phyloP scores from a whole-genome alignment of 2,888 invertebrate species.

The Melieria omissa region DNA sequence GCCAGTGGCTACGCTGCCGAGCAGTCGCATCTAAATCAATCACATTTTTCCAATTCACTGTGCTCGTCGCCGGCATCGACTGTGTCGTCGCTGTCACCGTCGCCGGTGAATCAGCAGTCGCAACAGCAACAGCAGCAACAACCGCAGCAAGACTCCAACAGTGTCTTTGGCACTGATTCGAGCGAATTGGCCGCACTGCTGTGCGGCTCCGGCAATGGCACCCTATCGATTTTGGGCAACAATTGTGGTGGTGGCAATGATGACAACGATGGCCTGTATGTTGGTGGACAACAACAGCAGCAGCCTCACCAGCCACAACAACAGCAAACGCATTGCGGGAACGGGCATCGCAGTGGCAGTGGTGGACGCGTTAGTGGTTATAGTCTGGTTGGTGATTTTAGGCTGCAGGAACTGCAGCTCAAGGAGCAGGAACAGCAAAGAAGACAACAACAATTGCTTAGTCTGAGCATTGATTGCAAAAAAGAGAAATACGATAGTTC shows the following conservation, averaged over 20 bases:
- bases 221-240: conserved; percentile 53
- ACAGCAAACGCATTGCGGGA: conserved; percentile 42
- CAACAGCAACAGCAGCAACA: conserved; percentile 44
- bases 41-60: conserved; percentile 59
- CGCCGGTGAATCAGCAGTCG: conserved; percentile 53
- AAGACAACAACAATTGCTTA: conserved; percentile 53
- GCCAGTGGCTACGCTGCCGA: conserved; percentile 37
- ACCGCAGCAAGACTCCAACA: conserved; percentile 44
- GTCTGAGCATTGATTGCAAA: conserved; percentile 61
- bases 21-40: conserved; percentile 46
- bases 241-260: conserved; percentile 43
- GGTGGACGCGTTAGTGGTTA: not conserved
- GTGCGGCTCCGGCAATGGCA: conserved; percentile 55
- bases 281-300: conserved; percentile 35
- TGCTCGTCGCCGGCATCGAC: conserved; percentile 64
- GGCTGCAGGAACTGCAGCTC: conserved; percentile 49
- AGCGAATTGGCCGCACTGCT: conserved; percentile 59
- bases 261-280: conserved; percentile 43
- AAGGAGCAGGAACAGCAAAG: conserved; percentile 51
- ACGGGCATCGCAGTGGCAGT: conserved; percentile 23
- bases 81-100: conserved; percentile 62
- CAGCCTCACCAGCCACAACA: not conserved
- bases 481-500: conserved; percentile 59
- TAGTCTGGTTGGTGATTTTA: conserved; percentile 18
- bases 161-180: conserved; percentile 52